Evolutionary conservation across 2,888 invertebrate species (phyloP), one percentile per base, ranked within the genome.

Genomic region (Harpalus rufipes): DNA sequence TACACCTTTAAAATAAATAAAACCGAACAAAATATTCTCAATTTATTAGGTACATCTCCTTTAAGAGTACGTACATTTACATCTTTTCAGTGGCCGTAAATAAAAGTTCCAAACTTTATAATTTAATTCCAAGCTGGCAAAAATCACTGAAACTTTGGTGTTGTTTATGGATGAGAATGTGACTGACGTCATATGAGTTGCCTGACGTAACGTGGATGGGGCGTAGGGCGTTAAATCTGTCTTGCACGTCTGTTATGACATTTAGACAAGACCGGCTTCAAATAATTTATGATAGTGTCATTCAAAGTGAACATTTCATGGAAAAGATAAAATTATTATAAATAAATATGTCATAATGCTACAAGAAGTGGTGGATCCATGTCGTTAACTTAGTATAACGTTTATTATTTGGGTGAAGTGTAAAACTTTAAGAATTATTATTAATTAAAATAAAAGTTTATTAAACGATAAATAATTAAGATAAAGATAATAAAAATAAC

Each of bases 251-350:
- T 51, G 5, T 12, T 51, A 51, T 12, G 44, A 51, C 44, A 51
- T 51, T 51, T 51, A 12, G 44, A 51, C 12, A 51, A 4, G 44
- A 1, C 5, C 8, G 12, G 10, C 10, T 51, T 51, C 10, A 12
- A 51, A 51, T 51, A 51, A 51, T 51, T 51, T 51, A 51, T 51
- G 8, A 51, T 12, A 51, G 44, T 51, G 44, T 12, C 44, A 3
- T 51, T 4, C 44, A 51, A 51, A 12, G 12, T 12, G 12, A 51
- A 51, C 44, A 51, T 51, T 51, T 51, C 44, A 51, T 51, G 44
- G 44, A 51, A 59, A 7, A 16, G 59, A 59, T 59, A 16, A 16
- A 14, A 59, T 59, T n/a, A 59, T 59, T n/a, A 59, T 59, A 59
- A 59, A 59, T 2, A 59, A 59, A 59, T 58, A 58, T 58, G 58